phyloP scores from a whole-genome alignment of 2,888 invertebrate genomes.

The Girardia tigrina region DNA sequence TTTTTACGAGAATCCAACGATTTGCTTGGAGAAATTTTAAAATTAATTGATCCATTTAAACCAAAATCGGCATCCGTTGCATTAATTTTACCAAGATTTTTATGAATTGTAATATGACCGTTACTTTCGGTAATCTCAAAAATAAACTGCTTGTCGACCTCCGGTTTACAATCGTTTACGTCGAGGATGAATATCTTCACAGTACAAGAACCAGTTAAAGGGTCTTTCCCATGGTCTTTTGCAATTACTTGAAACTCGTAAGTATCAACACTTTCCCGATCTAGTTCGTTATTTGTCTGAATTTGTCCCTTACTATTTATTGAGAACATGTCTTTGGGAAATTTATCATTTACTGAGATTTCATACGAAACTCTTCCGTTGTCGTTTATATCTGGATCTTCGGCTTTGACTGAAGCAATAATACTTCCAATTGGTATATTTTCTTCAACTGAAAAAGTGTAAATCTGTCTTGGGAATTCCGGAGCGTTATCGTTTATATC shows the following conservation, averaged over 20 bases:
- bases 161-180: neutral
- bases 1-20: neutral
- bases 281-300: neutral
- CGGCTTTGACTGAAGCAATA: neutral
- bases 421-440: conserved; percentile 24
- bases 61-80: conserved; percentile 30
- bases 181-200: neutral
- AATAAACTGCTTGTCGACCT: neutral
- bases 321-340: neutral
- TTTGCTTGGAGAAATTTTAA: conserved; percentile 4
- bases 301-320: conserved; percentile 8
- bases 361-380: neutral
- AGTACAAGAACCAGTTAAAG: neutral
- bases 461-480: neutral
- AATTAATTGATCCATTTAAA: conserved; percentile 25
- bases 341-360: neutral
- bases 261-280: neutral
- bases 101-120: conserved; percentile 9
- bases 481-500: neutral
- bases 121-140: conserved; percentile 20
- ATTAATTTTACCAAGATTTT: conserved; percentile 27
- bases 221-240: conserved; percentile 9
- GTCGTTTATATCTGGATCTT: conserved; percentile 3
- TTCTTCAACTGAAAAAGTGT: neutral
- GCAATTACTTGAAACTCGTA: neutral